phyloP scores from a whole-genome alignment of 2,113 vertebrate species.

The Chrysochloris asiatica region DNA sequence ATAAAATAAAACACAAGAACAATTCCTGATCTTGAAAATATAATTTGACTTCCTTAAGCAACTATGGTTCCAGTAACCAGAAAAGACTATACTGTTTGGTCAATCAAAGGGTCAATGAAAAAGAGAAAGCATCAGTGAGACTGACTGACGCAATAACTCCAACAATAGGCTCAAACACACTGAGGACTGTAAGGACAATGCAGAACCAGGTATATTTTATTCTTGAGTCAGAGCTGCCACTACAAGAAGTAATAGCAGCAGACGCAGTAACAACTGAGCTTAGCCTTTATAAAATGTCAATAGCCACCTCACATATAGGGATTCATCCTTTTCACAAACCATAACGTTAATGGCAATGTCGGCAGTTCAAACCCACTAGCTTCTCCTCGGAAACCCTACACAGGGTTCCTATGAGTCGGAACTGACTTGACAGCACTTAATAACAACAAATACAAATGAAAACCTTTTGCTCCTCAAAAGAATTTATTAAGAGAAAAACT shows the following conservation, averaged over 20 bases:
- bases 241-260: not conserved
- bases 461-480: not conserved
- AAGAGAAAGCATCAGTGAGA: not conserved
- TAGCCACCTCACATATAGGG: not conserved
- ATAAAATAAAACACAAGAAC: not conserved
- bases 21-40: not conserved
- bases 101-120: not conserved
- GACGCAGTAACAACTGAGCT: not conserved
- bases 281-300: constrained; percentile 37
- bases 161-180: not conserved
- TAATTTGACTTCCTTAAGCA: not conserved
- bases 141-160: not conserved
- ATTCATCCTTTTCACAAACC: constrained; percentile 32
- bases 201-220: not conserved
- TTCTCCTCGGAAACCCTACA: too few species aligned
- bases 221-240: not conserved
- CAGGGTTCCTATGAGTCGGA: too few species aligned
- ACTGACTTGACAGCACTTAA: too few species aligned
- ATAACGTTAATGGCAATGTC: too few species aligned
- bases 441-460: too few species aligned
- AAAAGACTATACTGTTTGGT: too few species aligned
- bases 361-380: too few species aligned
- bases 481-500: not conserved
- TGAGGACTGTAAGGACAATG: not conserved
- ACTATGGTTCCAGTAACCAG: not conserved